These are phyloP conservation scores for Porites lutea DNA, from an alignment of 64 coral and sea anemone genomes.

Conservation along the genomic window DNA sequence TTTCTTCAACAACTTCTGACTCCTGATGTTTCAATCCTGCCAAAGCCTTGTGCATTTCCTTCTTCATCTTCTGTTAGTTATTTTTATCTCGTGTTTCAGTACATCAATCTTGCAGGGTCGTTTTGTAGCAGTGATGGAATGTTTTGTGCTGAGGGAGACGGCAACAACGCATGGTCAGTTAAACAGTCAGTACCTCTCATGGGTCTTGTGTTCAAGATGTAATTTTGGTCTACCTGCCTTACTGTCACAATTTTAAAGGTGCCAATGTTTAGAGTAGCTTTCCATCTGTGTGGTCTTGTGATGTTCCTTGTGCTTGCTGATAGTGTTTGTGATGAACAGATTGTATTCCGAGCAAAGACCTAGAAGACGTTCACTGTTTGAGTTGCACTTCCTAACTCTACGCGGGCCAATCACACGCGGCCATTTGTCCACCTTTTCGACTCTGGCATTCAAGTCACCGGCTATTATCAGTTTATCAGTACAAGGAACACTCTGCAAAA, in stretches of 20 bases:
- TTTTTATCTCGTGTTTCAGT: neutral
- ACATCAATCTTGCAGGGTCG: neutral
- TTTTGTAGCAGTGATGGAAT: neutral
- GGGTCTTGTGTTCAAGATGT: neutral
- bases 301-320: constrained; percentile 15
- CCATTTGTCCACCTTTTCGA: constrained; percentile 32
- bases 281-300: constrained; percentile 50
- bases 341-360: constrained; percentile 32
- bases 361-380: constrained; percentile 14
- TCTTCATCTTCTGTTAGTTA: neutral
- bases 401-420: neutral
- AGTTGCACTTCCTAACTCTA: constrained; percentile 43
- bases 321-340: constrained; percentile 46
- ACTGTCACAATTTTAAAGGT: constrained; percentile 38
- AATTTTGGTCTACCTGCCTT: neutral
- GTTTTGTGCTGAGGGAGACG: neutral
- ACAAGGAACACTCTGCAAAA: neutral
- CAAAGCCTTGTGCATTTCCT: constrained; percentile 14
- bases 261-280: constrained; percentile 41
- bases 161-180: constrained; percentile 13
- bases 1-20: neutral
- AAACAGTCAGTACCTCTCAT: constrained; percentile 47
- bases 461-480: no score
- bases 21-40: neutral
- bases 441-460: constrained; percentile 15